Base-by-base conservation (phyloP, 2,113 vertebrate genomes). In the Herpailurus yagouaroundi region DNA sequence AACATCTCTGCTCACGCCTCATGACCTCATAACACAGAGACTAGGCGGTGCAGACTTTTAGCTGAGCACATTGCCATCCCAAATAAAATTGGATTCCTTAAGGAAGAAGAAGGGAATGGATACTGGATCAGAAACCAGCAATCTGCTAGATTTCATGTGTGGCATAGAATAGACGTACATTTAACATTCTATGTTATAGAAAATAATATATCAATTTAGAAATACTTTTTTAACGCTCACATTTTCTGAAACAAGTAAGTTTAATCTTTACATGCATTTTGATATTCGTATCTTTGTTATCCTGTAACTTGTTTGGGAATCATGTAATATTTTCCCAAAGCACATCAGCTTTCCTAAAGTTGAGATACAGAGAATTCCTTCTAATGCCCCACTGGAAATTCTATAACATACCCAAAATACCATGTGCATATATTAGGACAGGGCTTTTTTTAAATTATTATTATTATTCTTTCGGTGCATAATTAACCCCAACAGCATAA, bases 211-310 rank as follows among this genome's bases (percentile, higher is more conserved):
- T 50, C 86, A 71, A 33, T 76, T 93, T 93, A 83, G 68, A 76
- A 89, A 71, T 69, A 50, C 18, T 77, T 84, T 74, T 92, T 89
- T 23, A 33, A 41, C 18, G 55, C 23, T 63, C 29, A 63, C 41
- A 80, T 71, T 80, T 77, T 93, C 38, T 74, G n/a, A 97, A 89
- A 89, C 18, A 95, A 74, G 16, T 15, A 95, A 74, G 13, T 85
- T 77, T 45, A 41, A 63, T 94, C 57, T 86, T 76, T 21, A 33
- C 25, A 7, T 83, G 33, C 60, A 87, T 89, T 95, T 96, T 89
- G 57, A 76, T 41, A 55, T 74, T 11, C 52, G 1, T 71, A 19
- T 91, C 38, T 83, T 96, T 82, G 21, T 66, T 90, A 55, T 63
- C 76, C 7, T 36, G 21, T 57, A 81, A 55, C 57, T 79, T 68